These are phyloP conservation scores for Aphaenogaster floridana DNA, from an alignment of 1,140 invertebrate species.

Conservation along the genomic window DNA sequence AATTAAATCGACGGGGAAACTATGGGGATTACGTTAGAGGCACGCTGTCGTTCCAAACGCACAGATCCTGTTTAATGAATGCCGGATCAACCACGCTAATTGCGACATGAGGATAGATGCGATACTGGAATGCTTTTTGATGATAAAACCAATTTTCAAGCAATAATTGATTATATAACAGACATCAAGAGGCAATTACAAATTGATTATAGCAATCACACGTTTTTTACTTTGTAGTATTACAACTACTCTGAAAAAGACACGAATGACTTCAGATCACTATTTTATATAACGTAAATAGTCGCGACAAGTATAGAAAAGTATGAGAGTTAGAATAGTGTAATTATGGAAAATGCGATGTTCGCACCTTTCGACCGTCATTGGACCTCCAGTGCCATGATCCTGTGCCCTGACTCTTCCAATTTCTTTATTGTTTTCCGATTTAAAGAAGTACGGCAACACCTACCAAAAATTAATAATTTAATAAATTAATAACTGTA, in stretches of 20 bases:
- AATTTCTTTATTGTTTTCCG: conserved; percentile 88
- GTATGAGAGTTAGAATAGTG: not conserved
- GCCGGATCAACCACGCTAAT: not conserved
- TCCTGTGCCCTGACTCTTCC: conserved; percentile 82
- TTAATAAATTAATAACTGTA: too few species aligned
- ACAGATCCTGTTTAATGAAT: not conserved
- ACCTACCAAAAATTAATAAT: conserved; percentile 78
- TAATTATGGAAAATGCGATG: not conserved
- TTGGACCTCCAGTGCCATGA: conserved; percentile 85
- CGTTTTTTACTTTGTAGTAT: not conserved
- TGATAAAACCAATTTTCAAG: not conserved
- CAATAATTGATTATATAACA: not conserved
- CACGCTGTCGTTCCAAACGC: not conserved
- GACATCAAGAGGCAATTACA: not conserved
- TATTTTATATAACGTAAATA: not conserved
- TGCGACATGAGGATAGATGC: not conserved
- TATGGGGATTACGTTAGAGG: not conserved
- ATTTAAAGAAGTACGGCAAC: conserved; percentile 88
- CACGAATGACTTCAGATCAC: not conserved
- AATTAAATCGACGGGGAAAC: not conserved
- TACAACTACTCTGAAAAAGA: not conserved
- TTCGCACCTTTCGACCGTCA: conserved; percentile 86
- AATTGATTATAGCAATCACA: not conserved
- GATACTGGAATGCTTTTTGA: not conserved
- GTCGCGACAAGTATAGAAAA: not conserved